A percentile compares a stretch with the other conserved stretches of the same genome.
These are phyloP conservation scores for Argynnis bischoffii DNA, from an alignment of 2,888 invertebrate genomes.

Conservation along the genomic window DNA sequence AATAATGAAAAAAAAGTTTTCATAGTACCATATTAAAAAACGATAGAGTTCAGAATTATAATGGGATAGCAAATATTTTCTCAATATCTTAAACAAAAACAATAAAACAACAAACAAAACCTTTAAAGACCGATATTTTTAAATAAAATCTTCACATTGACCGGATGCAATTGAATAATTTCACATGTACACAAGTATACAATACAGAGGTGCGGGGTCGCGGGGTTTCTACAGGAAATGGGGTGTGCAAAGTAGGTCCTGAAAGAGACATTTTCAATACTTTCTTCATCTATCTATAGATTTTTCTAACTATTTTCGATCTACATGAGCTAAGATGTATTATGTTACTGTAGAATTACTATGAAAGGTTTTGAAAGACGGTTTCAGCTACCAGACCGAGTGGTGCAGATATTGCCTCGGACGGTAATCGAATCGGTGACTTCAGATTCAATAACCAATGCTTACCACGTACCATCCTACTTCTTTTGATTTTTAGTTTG, in stretches of 20 bases:
- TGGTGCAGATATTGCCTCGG: no score
- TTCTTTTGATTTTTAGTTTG: no score
- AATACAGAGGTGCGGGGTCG: constrained; percentile 39
- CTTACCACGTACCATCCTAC: no score
- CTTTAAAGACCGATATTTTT: not conserved
- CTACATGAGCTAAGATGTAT: constrained; percentile 9
- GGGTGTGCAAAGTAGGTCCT: constrained; percentile 20
- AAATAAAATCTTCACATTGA: not conserved
- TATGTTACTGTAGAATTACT: not conserved
- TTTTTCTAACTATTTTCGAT: constrained; percentile 29
- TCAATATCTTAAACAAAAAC: no score
- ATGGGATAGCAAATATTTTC: no score
- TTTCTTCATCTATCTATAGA: constrained; percentile 33
- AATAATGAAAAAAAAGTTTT: no score
- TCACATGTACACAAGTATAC: constrained; percentile 29
- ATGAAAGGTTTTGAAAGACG: not conserved
- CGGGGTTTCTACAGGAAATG: constrained; percentile 26
- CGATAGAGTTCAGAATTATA: no score
- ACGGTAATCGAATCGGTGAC: no score
- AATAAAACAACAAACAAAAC: no score
- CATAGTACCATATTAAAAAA: no score
- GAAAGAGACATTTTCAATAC: constrained; percentile 18
- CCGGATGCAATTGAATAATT: constrained; percentile 1
- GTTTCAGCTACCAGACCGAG: no score
- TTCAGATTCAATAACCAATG: no score